Evolutionary conservation across 2,797 vertebrate genomes (phyloP), one percentile per base, ranked within the genome.

Genomic region (Xyrichtys novacula): DNA sequence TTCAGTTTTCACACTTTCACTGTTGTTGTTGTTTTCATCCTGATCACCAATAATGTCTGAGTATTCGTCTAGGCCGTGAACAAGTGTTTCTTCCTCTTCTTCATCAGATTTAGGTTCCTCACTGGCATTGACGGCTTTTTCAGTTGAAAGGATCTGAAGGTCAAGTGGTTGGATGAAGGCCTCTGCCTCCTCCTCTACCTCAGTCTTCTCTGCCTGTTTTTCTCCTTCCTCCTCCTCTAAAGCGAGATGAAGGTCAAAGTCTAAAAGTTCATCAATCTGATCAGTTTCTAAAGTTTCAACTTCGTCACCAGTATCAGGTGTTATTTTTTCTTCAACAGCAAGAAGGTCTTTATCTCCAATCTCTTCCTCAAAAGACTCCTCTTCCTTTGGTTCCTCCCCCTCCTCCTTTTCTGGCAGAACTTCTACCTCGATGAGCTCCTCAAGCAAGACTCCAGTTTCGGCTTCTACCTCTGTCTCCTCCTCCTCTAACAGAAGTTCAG

Each of bases 11-110:
- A 60, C 76, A 28, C 62, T 90, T 70, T 90, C 76, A 1, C 80
- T 91, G 76, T 89, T 88, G 77, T 88, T 91, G 71, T 89, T 89
- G 72, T 88, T 91, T 71, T 89, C 84, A 44, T 88, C 83, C 0
- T 40, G 81, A n/a, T 83, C 78, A 0, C 70, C 34, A 0, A 78
- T n/a, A 3, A 65, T 66, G 66, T 87, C 60, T 0, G 67, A 53
- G 23, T 74, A 67, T 38, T 85, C 12, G 0, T 85, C 62, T 5
- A 68, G 14, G 7, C 79, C 38, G 0, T 68, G 7, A 25, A 47
- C 34, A 15, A 12, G 4, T 20, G 26, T 31, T 12, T 72, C 63
- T 11, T 74, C 59, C 14, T 80, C 65, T 0, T 49, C 23, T 34
- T 78, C 23, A 6, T 43, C 57, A 20, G 69, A 55, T 52, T 67